A percentile compares a stretch with the other conserved stretches of the same genome.
phyloP scores from a whole-genome alignment of 2,797 vertebrate species.

The Coregonus sp. region DNA sequence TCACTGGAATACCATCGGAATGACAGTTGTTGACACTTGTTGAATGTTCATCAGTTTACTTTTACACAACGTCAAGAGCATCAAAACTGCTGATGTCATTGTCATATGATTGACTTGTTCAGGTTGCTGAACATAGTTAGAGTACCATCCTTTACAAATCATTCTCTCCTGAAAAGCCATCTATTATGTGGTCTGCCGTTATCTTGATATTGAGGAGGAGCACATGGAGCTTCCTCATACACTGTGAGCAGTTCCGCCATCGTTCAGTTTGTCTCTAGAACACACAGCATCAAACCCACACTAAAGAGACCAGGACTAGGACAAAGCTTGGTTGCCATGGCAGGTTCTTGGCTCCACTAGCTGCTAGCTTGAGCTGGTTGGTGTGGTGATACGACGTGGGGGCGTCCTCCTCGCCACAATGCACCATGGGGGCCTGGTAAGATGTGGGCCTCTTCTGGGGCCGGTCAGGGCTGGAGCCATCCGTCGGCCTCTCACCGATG shows the following conservation, averaged over 20 bases:
- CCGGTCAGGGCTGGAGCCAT: conserved; percentile 85
- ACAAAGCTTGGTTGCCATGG: conserved; percentile 37
- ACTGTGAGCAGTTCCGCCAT: background rate
- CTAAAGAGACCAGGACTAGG: conserved; percentile 51
- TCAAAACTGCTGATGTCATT: too few relatives aligned
- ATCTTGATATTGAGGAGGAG: background rate
- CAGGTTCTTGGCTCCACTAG: conserved; percentile 52
- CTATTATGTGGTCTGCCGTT: background rate
- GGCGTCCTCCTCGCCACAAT: conserved; percentile 65
- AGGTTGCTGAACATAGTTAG: too few relatives aligned
- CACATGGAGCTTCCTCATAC: background rate
- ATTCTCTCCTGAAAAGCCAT: conserved; percentile 9
- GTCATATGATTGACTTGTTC: too few relatives aligned
- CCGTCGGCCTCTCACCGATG: conserved; percentile 84
- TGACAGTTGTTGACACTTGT: too few relatives aligned
- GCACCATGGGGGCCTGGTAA: conserved; percentile 85
- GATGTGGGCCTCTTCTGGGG: conserved; percentile 84
- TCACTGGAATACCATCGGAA: background rate
- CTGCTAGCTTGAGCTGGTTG: conserved; percentile 54
- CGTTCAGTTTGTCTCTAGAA: conserved; percentile 49
- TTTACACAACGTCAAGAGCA: too few relatives aligned
- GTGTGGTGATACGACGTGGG: conserved; percentile 45
- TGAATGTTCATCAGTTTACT: too few relatives aligned
- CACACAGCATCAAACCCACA: conserved; percentile 53
- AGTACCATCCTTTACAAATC: too few relatives aligned